Evolutionary conservation across 2,888 invertebrate species (phyloP).

Genomic region (Spodoptera littoralis): DNA sequence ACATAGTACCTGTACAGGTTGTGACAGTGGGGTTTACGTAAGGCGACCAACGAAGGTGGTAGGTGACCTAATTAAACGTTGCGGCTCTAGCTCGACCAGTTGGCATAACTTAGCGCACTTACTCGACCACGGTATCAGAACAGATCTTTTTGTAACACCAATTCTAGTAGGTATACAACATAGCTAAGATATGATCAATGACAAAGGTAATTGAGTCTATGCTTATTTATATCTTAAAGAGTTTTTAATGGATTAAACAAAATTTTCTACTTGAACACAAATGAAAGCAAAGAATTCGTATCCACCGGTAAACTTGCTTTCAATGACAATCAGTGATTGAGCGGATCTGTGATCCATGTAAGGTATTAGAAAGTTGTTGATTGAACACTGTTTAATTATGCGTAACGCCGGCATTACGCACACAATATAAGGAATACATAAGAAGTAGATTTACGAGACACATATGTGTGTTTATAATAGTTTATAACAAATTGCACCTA

Average conservation of each 20-base stretch:
- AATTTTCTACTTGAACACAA: not conserved
- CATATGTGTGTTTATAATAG: slow-evolving; percentile 10
- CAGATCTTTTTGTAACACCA: not conserved
- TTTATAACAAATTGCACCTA: not conserved
- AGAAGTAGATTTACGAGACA: slow-evolving; percentile 41
- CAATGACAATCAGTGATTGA: slow-evolving; percentile 43
- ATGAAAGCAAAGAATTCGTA: not conserved
- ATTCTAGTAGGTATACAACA: not conserved
- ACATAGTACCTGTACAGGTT: slow-evolving; percentile 69
- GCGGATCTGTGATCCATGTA: slow-evolving; percentile 57
- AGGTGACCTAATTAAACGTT: slow-evolving; percentile 79
- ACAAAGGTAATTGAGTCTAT: too few relatives aligned
- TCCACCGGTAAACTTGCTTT: slow-evolving; percentile 22
- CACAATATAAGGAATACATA: slow-evolving; percentile 43
- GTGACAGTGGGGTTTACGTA: slow-evolving; percentile 85
- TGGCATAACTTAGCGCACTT: slow-evolving; percentile 9
- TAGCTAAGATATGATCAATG: too few relatives aligned
- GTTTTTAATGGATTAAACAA: too few relatives aligned
- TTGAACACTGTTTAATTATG: slow-evolving; percentile 64
- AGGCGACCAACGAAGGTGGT: slow-evolving; percentile 70
- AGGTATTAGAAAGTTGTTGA: slow-evolving; percentile 71
- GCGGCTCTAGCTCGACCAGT: slow-evolving; percentile 41
- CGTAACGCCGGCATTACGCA: slow-evolving; percentile 64
- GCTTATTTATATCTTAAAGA: too few relatives aligned
- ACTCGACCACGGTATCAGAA: slow-evolving; percentile 1